Percentiles rank a stretch among this genome's conserved stretches.
Conservation (phyloP, 2,888 invertebrate genomes). For the Smittia sp. region DNA sequence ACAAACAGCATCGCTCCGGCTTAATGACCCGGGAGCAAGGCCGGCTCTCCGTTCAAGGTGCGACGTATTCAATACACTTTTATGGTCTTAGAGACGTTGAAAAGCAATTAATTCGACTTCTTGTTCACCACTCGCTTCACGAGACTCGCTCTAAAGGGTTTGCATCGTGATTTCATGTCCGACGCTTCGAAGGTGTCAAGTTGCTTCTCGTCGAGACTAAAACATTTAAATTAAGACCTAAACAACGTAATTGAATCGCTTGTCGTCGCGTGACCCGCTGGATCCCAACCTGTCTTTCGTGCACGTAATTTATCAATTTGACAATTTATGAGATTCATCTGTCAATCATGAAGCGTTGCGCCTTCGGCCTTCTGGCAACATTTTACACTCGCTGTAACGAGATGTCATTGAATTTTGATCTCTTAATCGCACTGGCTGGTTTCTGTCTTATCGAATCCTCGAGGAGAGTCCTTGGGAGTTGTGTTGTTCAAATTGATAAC, state of each 20-base stretch:
- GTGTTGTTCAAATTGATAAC: too few species aligned
- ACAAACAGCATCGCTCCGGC: background rate
- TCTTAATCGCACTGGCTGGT: background rate
- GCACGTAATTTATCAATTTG: background rate
- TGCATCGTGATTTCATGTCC: background rate
- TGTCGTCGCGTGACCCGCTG: background rate
- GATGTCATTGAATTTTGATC: conserved; percentile 8
- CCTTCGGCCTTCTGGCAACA: background rate
- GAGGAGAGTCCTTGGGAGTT: background rate
- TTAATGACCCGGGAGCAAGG: conserved; percentile 11
- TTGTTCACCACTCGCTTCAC: background rate
- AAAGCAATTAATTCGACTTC: background rate
- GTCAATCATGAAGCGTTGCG: background rate
- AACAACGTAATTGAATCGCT: background rate
- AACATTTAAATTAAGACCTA: conserved; percentile 4
- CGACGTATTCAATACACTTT: conserved; percentile 1
- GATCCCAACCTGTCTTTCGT: background rate
- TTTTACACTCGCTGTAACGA: too few species aligned
- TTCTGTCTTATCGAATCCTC: background rate
- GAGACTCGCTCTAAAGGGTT: background rate
- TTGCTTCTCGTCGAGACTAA: background rate
- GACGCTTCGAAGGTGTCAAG: too few species aligned
- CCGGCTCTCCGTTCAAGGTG: background rate
- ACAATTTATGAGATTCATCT: conserved; percentile 25
- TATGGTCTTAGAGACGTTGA: conserved; percentile 1